phyloP scores from a whole-genome alignment of 2,113 vertebrate genomes.

The Arvicanthis niloticus region DNA sequence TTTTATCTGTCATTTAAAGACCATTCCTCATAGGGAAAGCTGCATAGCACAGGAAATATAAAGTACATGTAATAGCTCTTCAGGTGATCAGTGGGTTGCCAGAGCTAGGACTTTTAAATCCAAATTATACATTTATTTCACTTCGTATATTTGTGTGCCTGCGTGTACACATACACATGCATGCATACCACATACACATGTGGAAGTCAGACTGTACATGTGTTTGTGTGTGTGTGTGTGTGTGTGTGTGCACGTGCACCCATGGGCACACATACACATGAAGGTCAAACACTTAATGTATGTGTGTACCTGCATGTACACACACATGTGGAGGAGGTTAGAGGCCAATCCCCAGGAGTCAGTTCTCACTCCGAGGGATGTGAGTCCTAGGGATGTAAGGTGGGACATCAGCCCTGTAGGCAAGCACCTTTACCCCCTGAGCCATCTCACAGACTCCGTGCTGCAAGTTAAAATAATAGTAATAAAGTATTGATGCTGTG shows the following conservation, averaged over 20 bases:
- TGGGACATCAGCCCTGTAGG: too few species aligned
- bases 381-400: neutral
- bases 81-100: constrained; percentile 6
- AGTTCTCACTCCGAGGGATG: neutral
- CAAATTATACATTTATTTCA: neutral
- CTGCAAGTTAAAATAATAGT: neutral
- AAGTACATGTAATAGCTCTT: neutral
- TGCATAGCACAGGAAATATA: neutral
- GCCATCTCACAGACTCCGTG: neutral
- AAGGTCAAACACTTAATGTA: neutral
- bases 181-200: neutral
- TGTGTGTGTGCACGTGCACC: too few species aligned
- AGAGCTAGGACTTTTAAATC: constrained; percentile 27
- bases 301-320: neutral
- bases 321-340: neutral
- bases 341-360: neutral
- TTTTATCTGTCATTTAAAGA: constrained; percentile 50
- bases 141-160: neutral
- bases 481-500: constrained; percentile 18
- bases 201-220: neutral
- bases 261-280: neutral
- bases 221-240: too few species aligned
- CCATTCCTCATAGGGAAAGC: constrained; percentile 36
- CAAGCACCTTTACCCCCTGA: neutral
- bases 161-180: neutral